Evolutionary conservation across 2,888 invertebrate species (phyloP).

Genomic region (Aleiodes testaceus): DNA sequence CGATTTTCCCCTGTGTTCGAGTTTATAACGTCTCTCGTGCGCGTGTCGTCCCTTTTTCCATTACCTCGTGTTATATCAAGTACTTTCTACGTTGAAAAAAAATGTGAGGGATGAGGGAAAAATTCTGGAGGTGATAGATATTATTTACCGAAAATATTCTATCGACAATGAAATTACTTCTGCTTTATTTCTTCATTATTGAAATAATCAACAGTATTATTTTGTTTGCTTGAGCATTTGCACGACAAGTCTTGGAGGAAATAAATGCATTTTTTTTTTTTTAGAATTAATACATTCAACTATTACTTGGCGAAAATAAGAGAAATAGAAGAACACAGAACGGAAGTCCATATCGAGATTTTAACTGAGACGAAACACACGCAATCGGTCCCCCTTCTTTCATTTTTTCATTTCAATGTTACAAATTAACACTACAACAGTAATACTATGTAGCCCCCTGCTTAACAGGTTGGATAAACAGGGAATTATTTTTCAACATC

Average conservation of each 20-base stretch:
- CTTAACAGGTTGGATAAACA: conserved; percentile 9
- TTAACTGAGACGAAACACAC: neutral
- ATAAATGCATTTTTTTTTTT: neutral
- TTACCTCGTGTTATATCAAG: conserved; percentile 6
- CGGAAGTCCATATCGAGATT: conserved; percentile 17
- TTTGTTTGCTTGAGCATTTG: neutral
- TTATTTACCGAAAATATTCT: no score
- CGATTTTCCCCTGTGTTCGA: conserved; percentile 52
- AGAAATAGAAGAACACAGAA: neutral
- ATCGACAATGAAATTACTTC: no score
- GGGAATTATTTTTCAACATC: neutral
- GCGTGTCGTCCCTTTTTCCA: conserved; percentile 21
- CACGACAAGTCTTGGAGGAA: neutral
- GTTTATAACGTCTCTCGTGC: conserved; percentile 39
- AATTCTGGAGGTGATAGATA: no score
- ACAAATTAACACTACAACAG: neutral
- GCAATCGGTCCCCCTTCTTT: neutral
- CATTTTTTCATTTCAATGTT: neutral
- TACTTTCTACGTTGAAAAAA: neutral
- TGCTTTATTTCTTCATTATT: no score
- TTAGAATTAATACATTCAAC: neutral
- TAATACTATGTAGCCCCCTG: neutral
- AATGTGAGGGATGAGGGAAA: neutral
- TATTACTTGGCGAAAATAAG: neutral
- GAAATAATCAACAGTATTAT: neutral